These are phyloP conservation scores for Agapornis canus DNA, from an alignment of 2,797 vertebrate species.

Conservation along the genomic window DNA sequence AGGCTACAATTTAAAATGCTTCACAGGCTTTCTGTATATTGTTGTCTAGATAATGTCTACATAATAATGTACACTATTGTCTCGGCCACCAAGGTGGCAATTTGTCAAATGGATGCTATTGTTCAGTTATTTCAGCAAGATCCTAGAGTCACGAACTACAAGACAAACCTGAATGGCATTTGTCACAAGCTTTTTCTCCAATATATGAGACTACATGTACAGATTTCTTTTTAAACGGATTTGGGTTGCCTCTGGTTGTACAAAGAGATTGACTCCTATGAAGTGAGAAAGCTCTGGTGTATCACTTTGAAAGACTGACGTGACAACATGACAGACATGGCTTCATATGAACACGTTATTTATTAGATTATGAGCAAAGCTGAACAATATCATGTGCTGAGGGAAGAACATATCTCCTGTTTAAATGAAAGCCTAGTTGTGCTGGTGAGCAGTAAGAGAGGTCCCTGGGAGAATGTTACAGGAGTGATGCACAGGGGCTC, in stretches of 20 bases:
- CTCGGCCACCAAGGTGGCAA: background rate
- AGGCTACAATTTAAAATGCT: background rate
- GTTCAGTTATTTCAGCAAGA: background rate
- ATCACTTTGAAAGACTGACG: background rate
- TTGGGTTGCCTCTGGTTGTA: slow-evolving; percentile 30
- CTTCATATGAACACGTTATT: background rate
- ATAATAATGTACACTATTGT: background rate
- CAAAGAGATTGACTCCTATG: slow-evolving; percentile 32
- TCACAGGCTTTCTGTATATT: background rate
- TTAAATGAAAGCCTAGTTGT: background rate
- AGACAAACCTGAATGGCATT: background rate
- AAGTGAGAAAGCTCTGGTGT: slow-evolving; percentile 9
- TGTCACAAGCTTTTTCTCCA: background rate
- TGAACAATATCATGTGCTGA: background rate
- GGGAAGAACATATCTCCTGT: background rate
- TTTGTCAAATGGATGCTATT: background rate
- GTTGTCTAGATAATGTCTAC: background rate
- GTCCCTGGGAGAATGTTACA: background rate
- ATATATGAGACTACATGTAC: background rate
- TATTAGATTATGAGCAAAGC: slow-evolving; percentile 29
- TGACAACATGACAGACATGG: slow-evolving; percentile 26
- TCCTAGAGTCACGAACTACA: background rate
- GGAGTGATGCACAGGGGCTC: background rate
- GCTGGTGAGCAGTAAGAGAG: background rate
- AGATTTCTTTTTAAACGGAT: slow-evolving; percentile 32